Evolutionary conservation across 2,888 invertebrate genomes (phyloP).

Genomic region (Clistopyga incitator): DNA sequence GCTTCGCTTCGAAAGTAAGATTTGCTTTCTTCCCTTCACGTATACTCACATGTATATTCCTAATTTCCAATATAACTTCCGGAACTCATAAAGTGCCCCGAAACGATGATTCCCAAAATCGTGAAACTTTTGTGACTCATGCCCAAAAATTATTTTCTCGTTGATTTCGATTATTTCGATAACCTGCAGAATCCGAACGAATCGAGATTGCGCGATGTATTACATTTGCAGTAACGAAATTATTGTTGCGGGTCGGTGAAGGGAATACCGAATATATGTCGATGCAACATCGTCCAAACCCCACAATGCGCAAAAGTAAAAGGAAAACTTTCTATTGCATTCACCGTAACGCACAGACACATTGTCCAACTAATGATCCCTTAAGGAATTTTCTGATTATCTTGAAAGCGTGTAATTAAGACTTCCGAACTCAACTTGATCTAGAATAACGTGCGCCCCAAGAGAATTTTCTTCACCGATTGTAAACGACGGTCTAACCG

Average conservation of each 20-base stretch:
- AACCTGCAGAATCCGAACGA: background rate
- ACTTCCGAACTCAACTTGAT: background rate
- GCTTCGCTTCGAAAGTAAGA: slow-evolving; percentile 50
- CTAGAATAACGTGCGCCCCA: background rate
- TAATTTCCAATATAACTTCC: too few relatives aligned
- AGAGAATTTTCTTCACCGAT: background rate
- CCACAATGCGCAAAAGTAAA: slow-evolving; percentile 25
- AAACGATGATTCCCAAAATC: too few relatives aligned
- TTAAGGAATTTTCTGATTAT: slow-evolving; percentile 21
- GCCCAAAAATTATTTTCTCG: too few relatives aligned
- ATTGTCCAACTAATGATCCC: slow-evolving; percentile 25
- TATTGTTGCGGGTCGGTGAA: background rate
- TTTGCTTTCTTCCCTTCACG: slow-evolving; percentile 4
- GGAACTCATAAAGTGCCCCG: too few relatives aligned
- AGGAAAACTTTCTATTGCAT: slow-evolving; percentile 53
- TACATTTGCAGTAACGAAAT: background rate
- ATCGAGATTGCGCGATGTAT: background rate
- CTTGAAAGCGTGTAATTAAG: background rate
- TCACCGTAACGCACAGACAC: slow-evolving; percentile 23
- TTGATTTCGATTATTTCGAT: background rate
- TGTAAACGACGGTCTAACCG: background rate
- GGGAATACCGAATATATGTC: slow-evolving; percentile 7
- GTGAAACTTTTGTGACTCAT: too few relatives aligned
- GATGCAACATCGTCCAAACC: slow-evolving; percentile 6
- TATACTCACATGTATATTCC: background rate